Conservation (phyloP, 2,797 vertebrate species). For the Benthosema pterotum region DNA sequence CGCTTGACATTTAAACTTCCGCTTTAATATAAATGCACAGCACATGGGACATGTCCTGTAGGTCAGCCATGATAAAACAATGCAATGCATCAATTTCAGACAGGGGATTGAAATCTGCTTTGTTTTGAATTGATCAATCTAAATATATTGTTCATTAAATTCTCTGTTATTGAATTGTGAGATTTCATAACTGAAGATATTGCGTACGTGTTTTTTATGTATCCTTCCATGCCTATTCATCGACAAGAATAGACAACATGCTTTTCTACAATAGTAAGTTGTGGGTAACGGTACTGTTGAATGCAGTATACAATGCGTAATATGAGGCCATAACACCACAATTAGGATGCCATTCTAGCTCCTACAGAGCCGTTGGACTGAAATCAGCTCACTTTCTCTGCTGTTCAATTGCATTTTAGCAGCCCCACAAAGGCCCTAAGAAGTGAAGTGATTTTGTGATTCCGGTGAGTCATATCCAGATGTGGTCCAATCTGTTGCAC, state of each 20-base stretch:
- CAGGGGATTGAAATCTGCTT: conserved; percentile 31
- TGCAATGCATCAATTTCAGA: conserved; percentile 23
- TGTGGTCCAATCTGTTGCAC: conserved; percentile 58
- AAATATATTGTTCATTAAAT: conserved; percentile 1
- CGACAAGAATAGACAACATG: not conserved
- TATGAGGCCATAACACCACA: conserved; percentile 43
- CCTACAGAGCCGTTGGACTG: conserved; percentile 28
- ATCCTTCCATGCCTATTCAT: not conserved
- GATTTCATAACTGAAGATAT: too few species aligned
- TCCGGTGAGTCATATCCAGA: conserved; percentile 39
- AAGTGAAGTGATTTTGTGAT: conserved; percentile 57
- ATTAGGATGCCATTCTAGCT: conserved; percentile 58
- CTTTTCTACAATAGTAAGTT: not conserved
- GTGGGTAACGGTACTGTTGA: not conserved
- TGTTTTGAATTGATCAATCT: conserved; percentile 27
- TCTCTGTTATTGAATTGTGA: not conserved
- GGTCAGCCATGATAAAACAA: conserved; percentile 37
- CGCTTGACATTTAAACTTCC: conserved; percentile 58
- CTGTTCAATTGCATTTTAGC: conserved; percentile 45
- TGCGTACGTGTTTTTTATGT: not conserved
- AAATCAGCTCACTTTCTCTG: conserved; percentile 67
- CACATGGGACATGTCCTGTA: conserved; percentile 46
- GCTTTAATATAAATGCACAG: conserved; percentile 40
- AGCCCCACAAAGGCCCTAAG: conserved; percentile 50
- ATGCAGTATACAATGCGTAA: conserved; percentile 9